A percentile compares a stretch with the other conserved stretches of the same genome.
phyloP scores from a whole-genome alignment of 2,113 vertebrate species.

The Dasyurus viverrinus region DNA sequence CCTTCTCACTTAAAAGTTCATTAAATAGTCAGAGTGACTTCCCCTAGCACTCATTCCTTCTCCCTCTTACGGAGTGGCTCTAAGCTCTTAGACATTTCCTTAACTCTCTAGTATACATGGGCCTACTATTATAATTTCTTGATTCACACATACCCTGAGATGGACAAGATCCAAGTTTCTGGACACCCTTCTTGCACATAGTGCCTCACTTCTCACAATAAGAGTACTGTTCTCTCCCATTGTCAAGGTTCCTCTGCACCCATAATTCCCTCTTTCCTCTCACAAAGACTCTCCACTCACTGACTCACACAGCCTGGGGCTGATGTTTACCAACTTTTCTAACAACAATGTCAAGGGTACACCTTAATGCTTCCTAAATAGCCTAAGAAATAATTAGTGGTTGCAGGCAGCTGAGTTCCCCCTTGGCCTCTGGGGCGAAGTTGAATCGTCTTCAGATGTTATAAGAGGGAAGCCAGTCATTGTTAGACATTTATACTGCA shows the following conservation, averaged over 20 bases:
- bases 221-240: background rate
- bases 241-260: background rate
- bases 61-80: background rate
- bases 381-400: background rate
- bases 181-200: background rate
- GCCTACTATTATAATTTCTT: background rate
- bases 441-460: background rate
- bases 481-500: background rate
- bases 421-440: background rate
- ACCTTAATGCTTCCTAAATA: background rate
- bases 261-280: background rate
- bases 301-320: background rate
- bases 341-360: background rate
- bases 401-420: background rate
- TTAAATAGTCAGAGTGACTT: background rate
- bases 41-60: background rate
- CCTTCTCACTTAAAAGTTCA: background rate
- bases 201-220: background rate
- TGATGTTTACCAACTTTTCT: background rate
- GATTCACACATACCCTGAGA: background rate
- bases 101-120: background rate
- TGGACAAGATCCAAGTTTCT: background rate
- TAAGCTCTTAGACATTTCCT: background rate
- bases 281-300: background rate
- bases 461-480: background rate